Conservation (phyloP, 2,888 invertebrate species). For the Stratiomys singularior region DNA sequence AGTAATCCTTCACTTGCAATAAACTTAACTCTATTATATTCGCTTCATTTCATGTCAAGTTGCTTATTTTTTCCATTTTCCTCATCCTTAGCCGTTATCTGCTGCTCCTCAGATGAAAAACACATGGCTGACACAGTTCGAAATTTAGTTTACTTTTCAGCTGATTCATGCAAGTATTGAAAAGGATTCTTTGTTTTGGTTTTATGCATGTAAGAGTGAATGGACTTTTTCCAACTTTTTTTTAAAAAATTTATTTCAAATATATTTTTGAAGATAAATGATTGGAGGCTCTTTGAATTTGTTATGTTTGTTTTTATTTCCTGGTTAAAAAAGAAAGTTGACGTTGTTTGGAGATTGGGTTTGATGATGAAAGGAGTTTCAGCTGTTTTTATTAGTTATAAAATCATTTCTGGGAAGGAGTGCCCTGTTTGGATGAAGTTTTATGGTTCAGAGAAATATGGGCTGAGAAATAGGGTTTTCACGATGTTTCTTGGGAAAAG, state of each 20-base stretch:
- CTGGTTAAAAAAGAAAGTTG: too few species aligned
- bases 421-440: too few species aligned
- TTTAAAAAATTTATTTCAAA: too few species aligned
- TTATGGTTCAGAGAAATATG: too few species aligned
- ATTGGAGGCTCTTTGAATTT: background rate
- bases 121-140: background rate
- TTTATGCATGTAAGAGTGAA: background rate
- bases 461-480: too few species aligned
- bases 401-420: too few species aligned
- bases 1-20: conserved; percentile 43
- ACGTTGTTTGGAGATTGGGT: too few species aligned
- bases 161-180: conserved; percentile 3
- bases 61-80: background rate
- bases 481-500: too few species aligned
- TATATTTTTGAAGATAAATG: background rate
- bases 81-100: background rate
- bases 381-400: too few species aligned
- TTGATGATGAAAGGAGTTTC: too few species aligned
- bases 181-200: background rate
- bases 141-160: background rate
- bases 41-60: conserved; percentile 31
- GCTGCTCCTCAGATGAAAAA: too few species aligned
- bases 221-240: background rate
- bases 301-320: background rate
- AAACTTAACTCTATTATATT: conserved; percentile 43